Base-by-base conservation (phyloP, 2,113 vertebrate genomes). In the Coptodon bakossiorum region DNA sequence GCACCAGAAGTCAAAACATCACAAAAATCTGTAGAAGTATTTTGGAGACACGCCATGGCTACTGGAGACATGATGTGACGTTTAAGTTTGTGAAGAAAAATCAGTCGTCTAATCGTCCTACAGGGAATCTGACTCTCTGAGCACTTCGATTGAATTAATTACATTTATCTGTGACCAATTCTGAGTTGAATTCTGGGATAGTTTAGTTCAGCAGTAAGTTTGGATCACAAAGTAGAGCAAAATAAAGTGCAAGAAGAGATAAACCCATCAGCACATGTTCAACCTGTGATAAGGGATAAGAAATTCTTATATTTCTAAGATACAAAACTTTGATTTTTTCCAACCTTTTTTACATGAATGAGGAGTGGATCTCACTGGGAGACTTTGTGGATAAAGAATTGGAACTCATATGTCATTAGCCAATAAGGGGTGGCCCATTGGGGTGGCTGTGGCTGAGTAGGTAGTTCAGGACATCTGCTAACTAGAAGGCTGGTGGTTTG, bases 1-100 rank as follows among this genome's bases (percentile, higher is more conserved):
- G 89, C 89, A 87, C 34, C 79, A 71, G 14, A 40, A 87, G 87
- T 79, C 56, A 88, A 91, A 90, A 84, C 86, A 89, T 89, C 68
- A 85, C 84, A 48, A 81, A 88, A 87, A 83, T 29, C 63, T 88
- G 85, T 81, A 9, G 3, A 19, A 89, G 76, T 87, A 3, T 89
- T 89, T 79, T 78, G 40, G 76, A 92, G 85, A 90, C 68, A 83
- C 14, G 24, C 4, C 12, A 31, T 84, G 1, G 4, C 61, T 56
- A 8, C 54, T 22, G 63, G 27, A 84, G 82, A 84, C 66, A 83
- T 3, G 79, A 81, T 34, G 84, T 86, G 89, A 79, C 48, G 56
- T 91, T 94, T 66, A 85, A 7, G 83, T 76, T 89, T 81, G 29
- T 34, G 43, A 16, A 50, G 63, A 38, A 45, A 79, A 78, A 43